Evolutionary conservation across 2,888 invertebrate genomes (phyloP).

Genomic region (Lordiphosa fenestrarum): DNA sequence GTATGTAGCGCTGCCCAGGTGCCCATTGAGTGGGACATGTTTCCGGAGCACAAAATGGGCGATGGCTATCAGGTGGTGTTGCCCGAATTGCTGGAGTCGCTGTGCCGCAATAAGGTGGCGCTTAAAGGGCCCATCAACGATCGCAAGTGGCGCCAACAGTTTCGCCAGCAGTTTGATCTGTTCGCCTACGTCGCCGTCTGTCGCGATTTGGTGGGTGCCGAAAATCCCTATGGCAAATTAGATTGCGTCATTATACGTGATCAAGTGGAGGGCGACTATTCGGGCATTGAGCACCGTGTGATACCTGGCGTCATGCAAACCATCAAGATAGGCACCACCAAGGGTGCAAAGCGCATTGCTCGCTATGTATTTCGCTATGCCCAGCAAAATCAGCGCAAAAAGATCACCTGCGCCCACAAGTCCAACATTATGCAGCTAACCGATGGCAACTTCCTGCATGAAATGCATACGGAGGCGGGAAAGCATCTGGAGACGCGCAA

Average conservation of each 20-base stretch:
- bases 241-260: slow-evolving; percentile 98
- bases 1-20: slow-evolving; percentile 92
- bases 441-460: slow-evolving; percentile 93
- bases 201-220: slow-evolving; percentile 92
- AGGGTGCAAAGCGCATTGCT: slow-evolving; percentile 94
- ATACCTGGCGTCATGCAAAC: slow-evolving; percentile 96
- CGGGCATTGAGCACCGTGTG: slow-evolving; percentile 95
- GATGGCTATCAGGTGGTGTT: slow-evolving; percentile 89
- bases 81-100: slow-evolving; percentile 89
- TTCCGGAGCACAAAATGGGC: slow-evolving; percentile 91
- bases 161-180: slow-evolving; percentile 88
- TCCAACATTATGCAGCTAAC: slow-evolving; percentile 99
- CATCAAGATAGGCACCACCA: slow-evolving; percentile 95
- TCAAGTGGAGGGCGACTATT: slow-evolving; percentile 99
- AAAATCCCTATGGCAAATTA: slow-evolving; percentile 91
- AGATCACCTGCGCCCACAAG: slow-evolving; percentile 98
- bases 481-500: slow-evolving; percentile 92
- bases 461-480: slow-evolving; percentile 91
- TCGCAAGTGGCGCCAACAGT: slow-evolving; percentile 79
- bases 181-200: slow-evolving; percentile 97
- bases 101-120: slow-evolving; percentile 89
- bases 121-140: slow-evolving; percentile 82
- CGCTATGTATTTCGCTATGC: slow-evolving; percentile 99
- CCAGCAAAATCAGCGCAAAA: slow-evolving; percentile 93
- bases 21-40: slow-evolving; percentile 96